Evolutionary conservation across 2,113 vertebrate genomes (phyloP), one percentile per base, ranked within the genome.

Genomic region (Ammospiza caudacuta): DNA sequence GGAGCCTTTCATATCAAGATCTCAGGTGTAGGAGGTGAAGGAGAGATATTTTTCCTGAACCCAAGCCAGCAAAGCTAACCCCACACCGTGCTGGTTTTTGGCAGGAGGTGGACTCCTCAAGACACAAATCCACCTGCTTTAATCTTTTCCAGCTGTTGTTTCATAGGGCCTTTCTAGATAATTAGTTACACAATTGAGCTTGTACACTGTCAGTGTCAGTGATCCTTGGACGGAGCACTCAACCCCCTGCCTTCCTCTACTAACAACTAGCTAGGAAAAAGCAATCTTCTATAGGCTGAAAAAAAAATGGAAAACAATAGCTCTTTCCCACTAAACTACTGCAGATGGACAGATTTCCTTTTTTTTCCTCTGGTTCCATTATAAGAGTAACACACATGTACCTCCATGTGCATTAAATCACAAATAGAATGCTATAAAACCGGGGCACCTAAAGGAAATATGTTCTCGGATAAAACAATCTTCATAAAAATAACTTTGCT

Each of bases 41-140:
- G 43, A 91, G 59, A 87, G 68, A 25, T 83, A 6, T 90, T 95
- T 89, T 91, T 75, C 82, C 89, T 88, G 82, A 95, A 46, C 6
- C 14, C 4, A 0, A 49, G 91, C 68, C 92, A 95, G 80, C 49
- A 83, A 84, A 88, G 92, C 86, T 61, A 94, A 93, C 79, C 37
- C 64, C 47, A 68, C 0, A 0, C 44, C 0, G 0, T 29, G 35
- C 58, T 76, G 64, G 54, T 25, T 79, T 92, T 78, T 88, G 94
- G 89, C 86, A 80, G 8, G n/a, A 0, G 0, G 55, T 58, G 49
- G 77, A 51, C 66, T 90, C 84, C 94, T 66, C 83, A 76, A 87
- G 84, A 82, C 61, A 94, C 88, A 95, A 95, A 96, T 97, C 81
- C 97, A 98, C 97, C 97, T 98, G 97, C 85, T 97, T 95, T 97